Percentiles rank a stretch among this genome's conserved stretches.
Conservation (phyloP, 2,888 invertebrate genomes). For the Gymnosoma rotundatum region DNA sequence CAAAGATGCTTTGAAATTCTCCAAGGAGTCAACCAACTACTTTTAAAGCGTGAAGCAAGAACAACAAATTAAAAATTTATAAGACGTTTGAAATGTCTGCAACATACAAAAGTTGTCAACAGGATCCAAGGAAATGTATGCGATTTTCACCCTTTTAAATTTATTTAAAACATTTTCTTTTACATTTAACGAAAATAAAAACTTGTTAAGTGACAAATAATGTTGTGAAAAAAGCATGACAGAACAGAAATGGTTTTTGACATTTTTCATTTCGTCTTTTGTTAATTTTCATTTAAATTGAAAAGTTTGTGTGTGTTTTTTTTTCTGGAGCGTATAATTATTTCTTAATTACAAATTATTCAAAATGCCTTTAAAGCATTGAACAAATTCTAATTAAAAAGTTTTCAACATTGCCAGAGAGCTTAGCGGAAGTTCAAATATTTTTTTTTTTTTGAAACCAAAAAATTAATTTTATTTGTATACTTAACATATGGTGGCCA, state of each 20-base stretch:
- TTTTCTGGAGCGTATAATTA: not conserved
- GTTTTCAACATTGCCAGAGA: too few relatives aligned
- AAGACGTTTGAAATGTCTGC: slow-evolving; percentile 29
- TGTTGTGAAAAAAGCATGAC: slow-evolving; percentile 8
- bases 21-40: not conserved
- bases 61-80: not conserved
- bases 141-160: slow-evolving; percentile 21
- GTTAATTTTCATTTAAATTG: slow-evolving; percentile 26
- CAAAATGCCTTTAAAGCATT: not conserved
- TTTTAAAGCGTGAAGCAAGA: not conserved
- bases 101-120: slow-evolving; percentile 50
- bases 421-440: too few relatives aligned
- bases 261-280: not conserved
- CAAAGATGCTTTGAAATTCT: slow-evolving; percentile 31
- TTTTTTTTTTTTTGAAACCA: too few relatives aligned
- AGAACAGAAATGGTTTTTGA: not conserved
- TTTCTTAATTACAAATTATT: not conserved
- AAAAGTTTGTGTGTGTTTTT: not conserved
- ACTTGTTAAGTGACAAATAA: slow-evolving; percentile 24
- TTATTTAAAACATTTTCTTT: not conserved
- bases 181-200: not conserved
- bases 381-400: too few relatives aligned
- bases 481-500: too few relatives aligned
- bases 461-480: too few relatives aligned
- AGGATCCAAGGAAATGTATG: slow-evolving; percentile 46